Percentiles rank a stretch among this genome's conserved stretches.
These are phyloP conservation scores for Menidia menidia DNA, from an alignment of 2,797 vertebrate species.

Conservation along the genomic window DNA sequence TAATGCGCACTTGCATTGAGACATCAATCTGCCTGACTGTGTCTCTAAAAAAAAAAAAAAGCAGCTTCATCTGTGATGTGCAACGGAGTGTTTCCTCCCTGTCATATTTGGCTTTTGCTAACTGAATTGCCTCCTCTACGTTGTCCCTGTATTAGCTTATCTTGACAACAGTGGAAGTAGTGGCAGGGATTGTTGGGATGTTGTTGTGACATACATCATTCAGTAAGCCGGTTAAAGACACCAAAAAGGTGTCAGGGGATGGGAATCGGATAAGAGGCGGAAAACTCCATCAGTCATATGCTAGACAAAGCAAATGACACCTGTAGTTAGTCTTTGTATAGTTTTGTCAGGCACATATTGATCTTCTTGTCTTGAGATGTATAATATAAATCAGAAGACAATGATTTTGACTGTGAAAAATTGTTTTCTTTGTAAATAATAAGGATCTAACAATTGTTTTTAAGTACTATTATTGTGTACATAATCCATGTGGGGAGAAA, in stretches of 20 bases:
- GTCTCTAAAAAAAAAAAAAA: too few relatives aligned
- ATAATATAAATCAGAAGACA: slow-evolving; percentile 11
- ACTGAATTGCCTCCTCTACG: slow-evolving; percentile 49
- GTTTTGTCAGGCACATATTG: neutral
- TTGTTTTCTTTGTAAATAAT: neutral
- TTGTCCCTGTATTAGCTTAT: slow-evolving; percentile 42
- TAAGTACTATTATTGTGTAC: neutral
- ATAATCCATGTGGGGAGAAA: neutral
- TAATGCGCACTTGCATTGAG: slow-evolving; percentile 11
- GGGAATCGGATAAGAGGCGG: slow-evolving; percentile 45
- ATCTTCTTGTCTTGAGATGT: slow-evolving; percentile 12
- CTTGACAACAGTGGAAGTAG: slow-evolving; percentile 36
- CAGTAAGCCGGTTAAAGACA: slow-evolving; percentile 48
- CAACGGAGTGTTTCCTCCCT: slow-evolving; percentile 26
- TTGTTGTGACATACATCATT: slow-evolving; percentile 53
- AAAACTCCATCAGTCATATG: slow-evolving; percentile 49
- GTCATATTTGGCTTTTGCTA: slow-evolving; percentile 44
- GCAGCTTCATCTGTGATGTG: slow-evolving; percentile 25
- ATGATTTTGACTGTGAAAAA: neutral
- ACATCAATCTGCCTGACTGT: slow-evolving; percentile 11
- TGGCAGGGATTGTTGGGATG: slow-evolving; percentile 40
- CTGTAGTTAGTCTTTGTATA: slow-evolving; percentile 42
- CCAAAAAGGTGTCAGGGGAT: slow-evolving; percentile 50
- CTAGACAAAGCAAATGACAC: slow-evolving; percentile 48
- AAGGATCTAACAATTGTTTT: neutral